These are phyloP conservation scores for Agrochola macilenta DNA, from an alignment of 2,888 invertebrate species.

Conservation along the genomic window DNA sequence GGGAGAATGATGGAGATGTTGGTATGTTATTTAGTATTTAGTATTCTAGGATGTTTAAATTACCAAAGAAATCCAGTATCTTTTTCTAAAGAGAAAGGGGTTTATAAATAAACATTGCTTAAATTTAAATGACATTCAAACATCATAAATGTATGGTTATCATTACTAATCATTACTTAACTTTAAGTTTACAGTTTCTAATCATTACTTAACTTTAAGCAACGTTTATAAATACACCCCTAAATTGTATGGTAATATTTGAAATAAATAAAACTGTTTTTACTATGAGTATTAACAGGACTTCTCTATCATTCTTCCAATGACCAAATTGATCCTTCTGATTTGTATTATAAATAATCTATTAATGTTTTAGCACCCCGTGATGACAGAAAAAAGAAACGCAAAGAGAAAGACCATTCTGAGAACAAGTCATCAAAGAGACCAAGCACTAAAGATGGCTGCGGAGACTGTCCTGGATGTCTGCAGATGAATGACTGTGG, in stretches of 20 bases:
- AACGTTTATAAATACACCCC: no score
- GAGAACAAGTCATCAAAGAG: conserved; percentile 87
- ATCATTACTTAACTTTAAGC: no score
- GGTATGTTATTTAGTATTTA: conserved; percentile 71
- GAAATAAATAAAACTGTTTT: not conserved
- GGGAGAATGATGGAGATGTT: conserved; percentile 86
- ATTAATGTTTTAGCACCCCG: conserved; percentile 69
- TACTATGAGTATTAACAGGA: no score
- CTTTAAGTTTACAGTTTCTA: no score
- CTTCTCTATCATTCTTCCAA: not conserved
- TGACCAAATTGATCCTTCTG: not conserved
- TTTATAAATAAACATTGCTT: no score
- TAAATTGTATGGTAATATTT: no score
- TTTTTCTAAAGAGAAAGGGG: not conserved
- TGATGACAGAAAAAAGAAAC: conserved; percentile 88
- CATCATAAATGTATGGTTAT: no score
- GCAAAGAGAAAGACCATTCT: conserved; percentile 87
- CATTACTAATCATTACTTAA: no score
- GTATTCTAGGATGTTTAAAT: not conserved
- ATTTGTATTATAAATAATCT: not conserved
- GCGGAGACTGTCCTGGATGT: conserved; percentile 88
- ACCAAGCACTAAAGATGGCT: conserved; percentile 82
- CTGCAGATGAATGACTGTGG: conserved; percentile 86
- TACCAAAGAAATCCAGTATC: no score
- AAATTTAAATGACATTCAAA: no score